Conservation (phyloP, 2,113 vertebrate genomes). For the Microcebus jonahi region DNA sequence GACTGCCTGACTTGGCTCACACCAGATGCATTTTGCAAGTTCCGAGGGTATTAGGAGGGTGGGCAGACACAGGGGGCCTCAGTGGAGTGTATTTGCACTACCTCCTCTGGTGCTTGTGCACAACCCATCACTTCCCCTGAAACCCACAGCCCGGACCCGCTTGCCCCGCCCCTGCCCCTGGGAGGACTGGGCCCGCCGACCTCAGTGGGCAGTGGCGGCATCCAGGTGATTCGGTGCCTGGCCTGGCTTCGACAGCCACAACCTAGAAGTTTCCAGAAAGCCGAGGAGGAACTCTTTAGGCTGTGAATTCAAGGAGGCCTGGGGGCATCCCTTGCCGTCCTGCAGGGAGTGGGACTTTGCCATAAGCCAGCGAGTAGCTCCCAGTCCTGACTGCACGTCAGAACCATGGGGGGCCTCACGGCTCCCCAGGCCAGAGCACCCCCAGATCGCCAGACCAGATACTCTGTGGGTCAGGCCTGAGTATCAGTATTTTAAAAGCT, state of each 20-base stretch:
- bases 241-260: not conserved
- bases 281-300: not conserved
- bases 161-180: not conserved
- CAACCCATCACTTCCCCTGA: not conserved
- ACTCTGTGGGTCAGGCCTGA: rapidly evolving
- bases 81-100: no score
- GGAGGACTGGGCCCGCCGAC: not conserved
- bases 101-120: not conserved
- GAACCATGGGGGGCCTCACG: not conserved
- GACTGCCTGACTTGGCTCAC: not conserved
- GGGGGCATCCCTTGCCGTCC: not conserved
- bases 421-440: not conserved
- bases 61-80: no score
- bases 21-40: not conserved
- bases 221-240: not conserved
- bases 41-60: not conserved
- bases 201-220: rapidly evolving
- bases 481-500: not conserved
- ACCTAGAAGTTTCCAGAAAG: not conserved
- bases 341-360: not conserved
- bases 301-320: not conserved
- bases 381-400: not conserved
- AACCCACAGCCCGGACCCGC: not conserved
- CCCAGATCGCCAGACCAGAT: not conserved
- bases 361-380: not conserved